Evolutionary conservation across 1,140 invertebrate species (phyloP), one percentile per base, ranked within the genome.

Genomic region (Oryctes rhinoceros): DNA sequence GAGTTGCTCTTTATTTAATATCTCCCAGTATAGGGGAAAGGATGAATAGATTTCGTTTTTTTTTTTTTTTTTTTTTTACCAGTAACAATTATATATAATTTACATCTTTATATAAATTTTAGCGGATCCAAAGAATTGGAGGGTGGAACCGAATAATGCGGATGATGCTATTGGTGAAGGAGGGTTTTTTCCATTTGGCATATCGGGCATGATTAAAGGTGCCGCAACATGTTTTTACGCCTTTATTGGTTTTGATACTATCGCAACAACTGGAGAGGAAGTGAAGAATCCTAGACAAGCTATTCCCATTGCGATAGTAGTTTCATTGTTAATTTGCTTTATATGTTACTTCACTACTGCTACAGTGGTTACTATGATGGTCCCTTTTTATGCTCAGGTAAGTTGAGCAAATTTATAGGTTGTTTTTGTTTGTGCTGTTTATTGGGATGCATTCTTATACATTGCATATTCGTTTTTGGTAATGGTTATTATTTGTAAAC

Each of bases 211-310:
- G 18, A 94, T 96, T 91, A 90, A 91, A 1, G 96, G 96, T 0
- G 96, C 96, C 0, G 96, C 96, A 0, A 94, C 93, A 11, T 97
- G 96, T 87, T 98, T 98, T 86, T 98, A 96, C 86, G 96, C 95
- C 10, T 97, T 97, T 83, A 95, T 97, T 82, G 96, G 96, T 78
- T 97, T 97, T 85, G 96, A 97, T 88, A 94, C 94, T 84, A 94
- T 98, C 81, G 96, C 96, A 1, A 96, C 96, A 0, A 96, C 96
- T 0, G 94, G 94, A 0, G 93, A 94, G 85, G 93, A 96, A 89
- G 96, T 96, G 0, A 95, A 94, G 85, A 97, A 97, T 89, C 96
- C 97, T 0, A 93, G 96, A 87, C 91, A 91, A 83, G 92, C 95
- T 71, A 97, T 98, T 79, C 97, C 97, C 0, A 87, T 97, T 65